Evolutionary conservation across 1,140 invertebrate species (phyloP).

Genomic region (Drosophila navojoa): DNA sequence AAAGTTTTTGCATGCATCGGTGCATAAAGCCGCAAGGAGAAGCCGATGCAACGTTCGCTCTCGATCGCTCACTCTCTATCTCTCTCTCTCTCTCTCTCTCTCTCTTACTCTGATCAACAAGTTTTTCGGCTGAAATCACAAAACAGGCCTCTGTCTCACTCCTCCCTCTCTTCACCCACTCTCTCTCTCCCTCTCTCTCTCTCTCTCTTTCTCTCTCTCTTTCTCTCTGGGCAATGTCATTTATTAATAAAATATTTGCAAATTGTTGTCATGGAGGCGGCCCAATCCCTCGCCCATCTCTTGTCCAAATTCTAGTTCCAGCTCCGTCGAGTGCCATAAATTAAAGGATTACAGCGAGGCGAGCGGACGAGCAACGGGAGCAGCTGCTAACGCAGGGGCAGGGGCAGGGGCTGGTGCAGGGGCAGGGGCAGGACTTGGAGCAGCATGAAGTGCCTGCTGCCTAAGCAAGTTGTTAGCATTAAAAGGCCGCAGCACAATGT

Average conservation of each 20-base stretch:
- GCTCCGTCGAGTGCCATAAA: slow-evolving; percentile 54
- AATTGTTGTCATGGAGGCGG: slow-evolving; percentile 72
- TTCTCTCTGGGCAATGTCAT: slow-evolving; percentile 64
- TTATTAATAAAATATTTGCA: slow-evolving; percentile 83
- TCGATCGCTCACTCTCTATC: not conserved
- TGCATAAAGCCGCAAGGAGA: slow-evolving; percentile 5
- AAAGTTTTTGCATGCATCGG: slow-evolving; percentile 61
- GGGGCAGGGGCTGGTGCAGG: slow-evolving; percentile 5
- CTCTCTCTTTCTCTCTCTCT: slow-evolving; percentile 12
- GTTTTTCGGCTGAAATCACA: not conserved
- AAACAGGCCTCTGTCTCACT: not conserved
- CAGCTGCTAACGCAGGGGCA: slow-evolving; percentile 19
- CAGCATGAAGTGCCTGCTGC: slow-evolving; percentile 14
- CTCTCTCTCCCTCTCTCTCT: not conserved
- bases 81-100: no score
- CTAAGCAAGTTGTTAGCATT: slow-evolving; percentile 81
- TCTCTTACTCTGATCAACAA: slow-evolving; percentile 14
- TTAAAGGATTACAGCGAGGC: slow-evolving; percentile 48
- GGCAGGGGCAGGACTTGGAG: not conserved
- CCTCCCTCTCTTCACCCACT: no score
- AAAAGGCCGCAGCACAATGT: slow-evolving; percentile 67
- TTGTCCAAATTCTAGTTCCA: slow-evolving; percentile 52
- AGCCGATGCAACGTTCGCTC: not conserved
- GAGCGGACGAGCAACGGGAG: not conserved
- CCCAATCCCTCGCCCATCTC: not conserved